These are phyloP conservation scores for Nomia melanderi DNA, from an alignment of 1,140 invertebrate genomes.

Conservation along the genomic window DNA sequence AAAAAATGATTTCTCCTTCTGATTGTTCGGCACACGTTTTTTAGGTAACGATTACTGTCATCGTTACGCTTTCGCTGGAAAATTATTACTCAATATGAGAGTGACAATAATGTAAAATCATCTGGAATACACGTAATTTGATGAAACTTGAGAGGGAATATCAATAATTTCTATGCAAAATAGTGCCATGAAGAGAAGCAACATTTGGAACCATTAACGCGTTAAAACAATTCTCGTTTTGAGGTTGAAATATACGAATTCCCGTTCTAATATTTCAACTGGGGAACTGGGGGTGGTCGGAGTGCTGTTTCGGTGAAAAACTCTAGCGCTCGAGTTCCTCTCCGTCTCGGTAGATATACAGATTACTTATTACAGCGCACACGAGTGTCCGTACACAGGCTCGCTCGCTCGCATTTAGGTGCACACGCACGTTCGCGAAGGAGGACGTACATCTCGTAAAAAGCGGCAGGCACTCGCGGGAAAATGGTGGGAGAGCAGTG, in stretches of 20 bases:
- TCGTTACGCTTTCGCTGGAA: too few relatives aligned
- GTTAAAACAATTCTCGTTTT: background rate
- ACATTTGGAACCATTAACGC: background rate
- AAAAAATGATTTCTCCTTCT: too few relatives aligned
- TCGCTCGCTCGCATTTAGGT: constrained; percentile 23
- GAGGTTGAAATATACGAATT: background rate
- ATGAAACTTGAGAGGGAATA: too few relatives aligned
- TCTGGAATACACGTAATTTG: too few relatives aligned
- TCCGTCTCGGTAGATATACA: constrained; percentile 42
- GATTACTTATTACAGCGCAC: too few relatives aligned
- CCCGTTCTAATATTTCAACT: background rate
- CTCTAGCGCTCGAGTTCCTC: constrained; percentile 44
- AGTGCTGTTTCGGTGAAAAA: background rate
- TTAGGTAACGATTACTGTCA: too few relatives aligned
- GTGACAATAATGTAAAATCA: too few relatives aligned
- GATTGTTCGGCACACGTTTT: too few relatives aligned
- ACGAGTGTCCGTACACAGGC: constrained; percentile 23
- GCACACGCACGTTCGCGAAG: constrained; percentile 38
- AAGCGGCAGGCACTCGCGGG: constrained; percentile 17
- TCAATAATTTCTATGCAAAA: too few relatives aligned
- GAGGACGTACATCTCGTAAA: constrained; percentile 40
- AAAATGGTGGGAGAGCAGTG: constrained; percentile 8
- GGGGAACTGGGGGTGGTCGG: background rate
- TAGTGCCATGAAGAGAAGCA: too few relatives aligned
- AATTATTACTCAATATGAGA: too few relatives aligned